Conservation (phyloP, 2,888 invertebrate genomes). For the Blomia tropicalis region DNA sequence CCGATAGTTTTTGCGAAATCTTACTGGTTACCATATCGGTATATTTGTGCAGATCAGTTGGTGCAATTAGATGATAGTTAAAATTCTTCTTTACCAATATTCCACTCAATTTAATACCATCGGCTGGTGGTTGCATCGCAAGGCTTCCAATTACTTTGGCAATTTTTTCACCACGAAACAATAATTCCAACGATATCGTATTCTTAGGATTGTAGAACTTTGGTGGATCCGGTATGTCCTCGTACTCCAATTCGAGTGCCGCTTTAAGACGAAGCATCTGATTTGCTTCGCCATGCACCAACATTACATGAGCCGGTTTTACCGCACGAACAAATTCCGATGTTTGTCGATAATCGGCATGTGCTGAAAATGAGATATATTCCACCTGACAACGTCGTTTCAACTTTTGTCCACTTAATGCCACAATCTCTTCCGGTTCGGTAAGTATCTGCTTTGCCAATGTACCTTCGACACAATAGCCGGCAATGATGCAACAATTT, state of each 20-base stretch:
- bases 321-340: constrained; percentile 86
- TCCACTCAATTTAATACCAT: constrained; percentile 66
- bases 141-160: no score
- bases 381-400: constrained; percentile 94
- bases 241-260: constrained; percentile 83
- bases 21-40: no score
- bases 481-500: constrained; percentile 95
- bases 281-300: constrained; percentile 96
- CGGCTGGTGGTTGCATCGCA: constrained; percentile 56
- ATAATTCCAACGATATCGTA: constrained; percentile 93
- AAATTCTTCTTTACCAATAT: constrained; percentile 86
- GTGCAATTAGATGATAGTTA: constrained; percentile 73
- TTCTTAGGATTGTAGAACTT: no score
- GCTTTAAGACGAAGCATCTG: constrained; percentile 93
- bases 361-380: constrained; percentile 98
- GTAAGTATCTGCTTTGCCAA: constrained; percentile 85
- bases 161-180: no score
- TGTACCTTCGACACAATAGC: constrained; percentile 53
- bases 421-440: constrained; percentile 90
- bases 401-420: constrained; percentile 85
- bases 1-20: constrained; percentile 75
- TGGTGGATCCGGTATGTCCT: constrained; percentile 49
- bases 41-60: constrained; percentile 80
- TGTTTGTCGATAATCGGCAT: constrained; percentile 93
- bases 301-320: constrained; percentile 84